Evolutionary conservation across 2,888 invertebrate genomes (phyloP).

Genomic region (Serripes groenlandicus): DNA sequence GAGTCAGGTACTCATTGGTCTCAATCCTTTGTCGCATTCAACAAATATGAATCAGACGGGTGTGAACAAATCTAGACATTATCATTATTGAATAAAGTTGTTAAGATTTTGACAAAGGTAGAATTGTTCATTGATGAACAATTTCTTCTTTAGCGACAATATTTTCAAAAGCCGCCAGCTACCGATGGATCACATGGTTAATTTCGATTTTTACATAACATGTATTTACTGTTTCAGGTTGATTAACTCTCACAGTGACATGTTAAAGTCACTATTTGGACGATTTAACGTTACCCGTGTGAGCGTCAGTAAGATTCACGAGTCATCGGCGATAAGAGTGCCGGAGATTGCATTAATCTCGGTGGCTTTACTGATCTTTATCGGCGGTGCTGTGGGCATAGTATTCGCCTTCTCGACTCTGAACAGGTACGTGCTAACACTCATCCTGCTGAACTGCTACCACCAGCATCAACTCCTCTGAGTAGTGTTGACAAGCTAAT

Average conservation of each 20-base stretch:
- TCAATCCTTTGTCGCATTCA: too few relatives aligned
- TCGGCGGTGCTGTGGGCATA: conserved; percentile 44
- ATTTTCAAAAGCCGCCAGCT: neutral
- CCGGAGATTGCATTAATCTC: conserved; percentile 52
- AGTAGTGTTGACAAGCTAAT: too few relatives aligned
- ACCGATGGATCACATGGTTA: too few relatives aligned
- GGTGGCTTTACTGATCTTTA: conserved; percentile 56
- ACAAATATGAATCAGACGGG: too few relatives aligned
- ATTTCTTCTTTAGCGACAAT: neutral
- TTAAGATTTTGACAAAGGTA: neutral
- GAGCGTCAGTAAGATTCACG: neutral
- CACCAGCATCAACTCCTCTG: too few relatives aligned
- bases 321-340: conserved; percentile 45
- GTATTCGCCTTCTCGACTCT: conserved; percentile 37
- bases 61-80: too few relatives aligned
- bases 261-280: neutral
- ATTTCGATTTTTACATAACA: neutral
- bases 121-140: neutral
- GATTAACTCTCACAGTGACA: neutral
- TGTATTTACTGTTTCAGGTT: conserved; percentile 1
- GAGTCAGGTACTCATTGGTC: too few relatives aligned
- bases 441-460: too few relatives aligned
- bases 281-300: neutral
- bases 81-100: neutral
- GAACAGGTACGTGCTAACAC: conserved; percentile 52